A percentile compares a stretch with the other conserved stretches of the same genome.
phyloP scores from a whole-genome alignment of 1,140 invertebrate species.

The Drosophila quadrilineata region DNA sequence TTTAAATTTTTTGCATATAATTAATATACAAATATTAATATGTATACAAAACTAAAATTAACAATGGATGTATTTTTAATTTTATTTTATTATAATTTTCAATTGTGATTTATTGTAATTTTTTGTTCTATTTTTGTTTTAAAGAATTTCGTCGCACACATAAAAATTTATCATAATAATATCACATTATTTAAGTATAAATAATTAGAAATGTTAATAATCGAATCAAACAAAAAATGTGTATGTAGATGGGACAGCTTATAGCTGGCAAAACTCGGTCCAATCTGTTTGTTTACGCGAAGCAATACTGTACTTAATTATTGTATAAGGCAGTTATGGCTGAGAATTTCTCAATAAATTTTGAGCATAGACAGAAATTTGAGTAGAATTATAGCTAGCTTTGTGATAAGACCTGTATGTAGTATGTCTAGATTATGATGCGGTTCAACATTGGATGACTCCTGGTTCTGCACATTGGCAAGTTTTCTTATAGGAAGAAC shows the following conservation, averaged over 20 bases:
- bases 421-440: constrained; percentile 14
- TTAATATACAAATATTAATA: constrained; percentile 17
- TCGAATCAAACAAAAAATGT: constrained; percentile 23
- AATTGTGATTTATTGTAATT: constrained; percentile 16
- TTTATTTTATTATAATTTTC: constrained; percentile 14
- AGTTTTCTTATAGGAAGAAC: constrained; percentile 43
- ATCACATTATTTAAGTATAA: constrained; percentile 76
- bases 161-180: constrained; percentile 71
- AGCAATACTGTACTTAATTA: constrained; percentile 66
- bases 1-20: neutral
- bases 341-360: constrained; percentile 35
- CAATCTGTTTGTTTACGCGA: constrained; percentile 33
- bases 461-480: constrained; percentile 59
- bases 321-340: constrained; percentile 68
- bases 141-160: constrained; percentile 23
- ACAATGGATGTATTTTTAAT: constrained; percentile 22
- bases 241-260: constrained; percentile 21
- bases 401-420: neutral
- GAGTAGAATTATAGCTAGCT: neutral
- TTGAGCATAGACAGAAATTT: constrained; percentile 3
- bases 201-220: constrained; percentile 47
- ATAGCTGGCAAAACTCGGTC: constrained; percentile 33
- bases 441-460: constrained; percentile 34
- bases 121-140: constrained; percentile 18
- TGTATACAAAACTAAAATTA: constrained; percentile 15